These are phyloP conservation scores for Caenorhabditis virilis DNA, from an alignment of 2,888 invertebrate genomes.

Conservation along the genomic window DNA sequence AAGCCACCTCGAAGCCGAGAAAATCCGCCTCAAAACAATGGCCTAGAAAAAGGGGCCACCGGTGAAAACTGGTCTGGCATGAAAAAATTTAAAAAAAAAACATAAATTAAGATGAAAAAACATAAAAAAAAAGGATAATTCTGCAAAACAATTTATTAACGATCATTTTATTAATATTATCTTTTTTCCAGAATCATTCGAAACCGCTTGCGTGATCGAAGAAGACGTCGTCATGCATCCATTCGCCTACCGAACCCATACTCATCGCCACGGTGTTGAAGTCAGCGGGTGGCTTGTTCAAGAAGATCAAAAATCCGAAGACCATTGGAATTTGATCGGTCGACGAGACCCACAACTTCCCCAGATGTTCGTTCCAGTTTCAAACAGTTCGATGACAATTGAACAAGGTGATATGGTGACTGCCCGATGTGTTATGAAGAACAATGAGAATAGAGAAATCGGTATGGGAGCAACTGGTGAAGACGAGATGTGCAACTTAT, in stretches of 20 bases:
- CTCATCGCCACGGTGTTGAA: constrained; percentile 75
- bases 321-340: constrained; percentile 83
- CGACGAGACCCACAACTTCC: constrained; percentile 85
- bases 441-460: constrained; percentile 60
- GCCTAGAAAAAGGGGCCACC: too few relatives aligned
- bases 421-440: constrained; percentile 62
- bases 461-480: constrained; percentile 63
- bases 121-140: too few relatives aligned
- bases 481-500: constrained; percentile 70
- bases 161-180: too few relatives aligned
- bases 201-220: constrained; percentile 82
- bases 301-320: constrained; percentile 65
- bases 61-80: too few relatives aligned
- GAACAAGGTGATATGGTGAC: constrained; percentile 48
- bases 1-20: too few relatives aligned
- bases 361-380: constrained; percentile 89
- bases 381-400: constrained; percentile 75
- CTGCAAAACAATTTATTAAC: too few relatives aligned
- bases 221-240: constrained; percentile 83
- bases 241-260: constrained; percentile 91
- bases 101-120: too few relatives aligned
- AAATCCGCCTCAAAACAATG: too few relatives aligned
- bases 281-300: constrained; percentile 64
- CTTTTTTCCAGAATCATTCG: constrained; percentile 81
- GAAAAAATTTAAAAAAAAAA: too few relatives aligned